Percentiles rank a stretch among this genome's conserved stretches.
phyloP scores from a whole-genome alignment of 1,140 invertebrate species.

The Holotrichia oblita region DNA sequence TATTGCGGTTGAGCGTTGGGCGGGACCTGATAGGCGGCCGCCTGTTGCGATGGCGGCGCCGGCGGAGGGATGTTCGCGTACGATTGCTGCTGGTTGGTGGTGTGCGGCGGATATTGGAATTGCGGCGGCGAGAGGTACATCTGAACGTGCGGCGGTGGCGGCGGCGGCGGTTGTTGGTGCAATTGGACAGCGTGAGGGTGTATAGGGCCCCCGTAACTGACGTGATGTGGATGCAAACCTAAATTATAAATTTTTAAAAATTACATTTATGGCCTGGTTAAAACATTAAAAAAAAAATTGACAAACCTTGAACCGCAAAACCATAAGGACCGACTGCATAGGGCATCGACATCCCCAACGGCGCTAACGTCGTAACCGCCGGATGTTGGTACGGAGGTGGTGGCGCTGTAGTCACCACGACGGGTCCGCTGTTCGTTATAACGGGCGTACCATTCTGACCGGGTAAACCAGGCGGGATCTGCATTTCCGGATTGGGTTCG shows the following conservation, averaged over 20 bases:
- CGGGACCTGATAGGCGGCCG: constrained; percentile 51
- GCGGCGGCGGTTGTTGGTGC: constrained; percentile 65
- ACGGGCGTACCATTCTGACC: constrained; percentile 50
- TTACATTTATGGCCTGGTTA: too few species aligned
- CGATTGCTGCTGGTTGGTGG: constrained; percentile 48
- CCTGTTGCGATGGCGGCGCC: constrained; percentile 50
- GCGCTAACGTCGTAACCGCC: constrained; percentile 63
- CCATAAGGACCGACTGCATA: constrained; percentile 69
- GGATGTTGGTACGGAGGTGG: constrained; percentile 66
- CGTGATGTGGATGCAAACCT: constrained; percentile 61
- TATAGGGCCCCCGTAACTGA: constrained; percentile 64
- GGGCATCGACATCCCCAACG: constrained; percentile 66
- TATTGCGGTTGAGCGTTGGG: constrained; percentile 46
- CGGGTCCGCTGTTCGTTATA: constrained; percentile 56
- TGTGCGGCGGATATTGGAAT: constrained; percentile 60
- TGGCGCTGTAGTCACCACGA: constrained; percentile 69
- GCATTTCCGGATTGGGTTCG: constrained; percentile 61
- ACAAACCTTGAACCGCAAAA: constrained; percentile 57
- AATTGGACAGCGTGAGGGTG: constrained; percentile 69
- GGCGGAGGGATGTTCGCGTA: constrained; percentile 48
- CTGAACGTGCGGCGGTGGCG: constrained; percentile 67
- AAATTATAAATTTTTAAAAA: too few species aligned
- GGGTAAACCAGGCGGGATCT: constrained; percentile 48
- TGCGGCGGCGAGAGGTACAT: constrained; percentile 63
- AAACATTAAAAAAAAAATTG: too few species aligned